A percentile compares a stretch with the other conserved stretches of the same genome.
Evolutionary conservation across 2,888 invertebrate species (phyloP).

Genomic region (Bruchidius siliquastri): DNA sequence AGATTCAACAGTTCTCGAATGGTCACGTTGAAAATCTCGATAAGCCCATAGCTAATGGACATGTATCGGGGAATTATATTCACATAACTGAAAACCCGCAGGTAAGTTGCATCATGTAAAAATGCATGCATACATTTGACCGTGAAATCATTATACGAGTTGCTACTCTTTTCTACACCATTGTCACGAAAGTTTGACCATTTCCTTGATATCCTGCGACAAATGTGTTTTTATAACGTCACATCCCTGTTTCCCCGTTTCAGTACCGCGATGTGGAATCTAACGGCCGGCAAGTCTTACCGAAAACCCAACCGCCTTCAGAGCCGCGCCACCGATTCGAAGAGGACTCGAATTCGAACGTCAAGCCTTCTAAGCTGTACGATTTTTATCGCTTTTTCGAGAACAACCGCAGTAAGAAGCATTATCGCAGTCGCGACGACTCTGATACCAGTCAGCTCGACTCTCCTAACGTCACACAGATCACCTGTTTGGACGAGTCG

Average conservation of each 20-base stretch:
- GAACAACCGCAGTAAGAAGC: conserved; percentile 23
- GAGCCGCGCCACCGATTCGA: conserved; percentile 25
- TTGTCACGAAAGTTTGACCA: too few relatives aligned
- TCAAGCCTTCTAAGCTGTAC: conserved; percentile 35
- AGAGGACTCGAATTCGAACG: conserved; percentile 40
- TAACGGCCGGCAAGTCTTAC: conserved; percentile 24
- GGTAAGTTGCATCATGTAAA: conserved; percentile 43
- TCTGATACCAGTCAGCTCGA: conserved; percentile 14
- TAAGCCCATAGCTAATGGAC: conserved; percentile 49
- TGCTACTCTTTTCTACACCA: too few relatives aligned
- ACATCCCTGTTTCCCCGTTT: too few relatives aligned
- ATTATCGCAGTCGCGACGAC: neutral
- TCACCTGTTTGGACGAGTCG: conserved; percentile 37
- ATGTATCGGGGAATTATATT: conserved; percentile 56
- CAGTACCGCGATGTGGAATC: conserved; percentile 33
- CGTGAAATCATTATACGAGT: too few relatives aligned
- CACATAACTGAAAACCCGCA: conserved; percentile 67
- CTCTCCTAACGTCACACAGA: conserved; percentile 35
- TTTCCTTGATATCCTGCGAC: too few relatives aligned
- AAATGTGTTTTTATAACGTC: too few relatives aligned
- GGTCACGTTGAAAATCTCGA: conserved; percentile 50
- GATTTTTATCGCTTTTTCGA: conserved; percentile 33
- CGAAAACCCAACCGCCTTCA: conserved; percentile 21
- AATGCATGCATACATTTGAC: too few relatives aligned
- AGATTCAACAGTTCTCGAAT: conserved; percentile 49